phyloP scores from a whole-genome alignment of 2,113 vertebrate species.

The Empidonax traillii region DNA sequence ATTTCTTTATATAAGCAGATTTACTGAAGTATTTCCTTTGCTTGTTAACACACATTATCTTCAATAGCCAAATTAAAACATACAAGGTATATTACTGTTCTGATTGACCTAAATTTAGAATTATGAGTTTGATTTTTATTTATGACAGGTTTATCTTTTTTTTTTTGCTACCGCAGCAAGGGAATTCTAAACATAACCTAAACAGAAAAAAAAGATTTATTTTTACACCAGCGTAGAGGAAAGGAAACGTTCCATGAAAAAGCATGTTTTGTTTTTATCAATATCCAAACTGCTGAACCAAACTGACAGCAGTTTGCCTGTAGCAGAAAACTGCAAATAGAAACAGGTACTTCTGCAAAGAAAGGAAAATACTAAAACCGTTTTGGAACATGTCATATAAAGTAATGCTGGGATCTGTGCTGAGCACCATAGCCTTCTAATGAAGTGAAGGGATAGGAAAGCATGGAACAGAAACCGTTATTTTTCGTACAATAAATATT shows the following conservation, averaged over 20 bases:
- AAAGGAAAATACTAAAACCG: not conserved
- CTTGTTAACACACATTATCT: constrained; percentile 4
- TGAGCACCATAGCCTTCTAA: not conserved
- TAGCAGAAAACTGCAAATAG: not conserved
- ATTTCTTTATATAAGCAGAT: not conserved
- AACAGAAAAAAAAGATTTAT: not conserved
- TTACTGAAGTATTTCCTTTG: not conserved
- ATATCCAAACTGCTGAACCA: constrained; percentile 1
- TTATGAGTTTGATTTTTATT: constrained; percentile 18
- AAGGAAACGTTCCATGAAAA: not conserved
- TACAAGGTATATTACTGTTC: not conserved
- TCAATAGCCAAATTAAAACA: constrained; percentile 20
- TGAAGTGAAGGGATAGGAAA: not conserved
- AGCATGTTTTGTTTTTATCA: constrained; percentile 17
- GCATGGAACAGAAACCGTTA: not conserved
- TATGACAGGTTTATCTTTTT: constrained; percentile 27
- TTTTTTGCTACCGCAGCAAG: not conserved
- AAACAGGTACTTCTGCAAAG: not conserved
- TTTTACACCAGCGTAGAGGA: not conserved
- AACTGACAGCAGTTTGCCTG: constrained; percentile 6
- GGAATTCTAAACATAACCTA: constrained; percentile 5
- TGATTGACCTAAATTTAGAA: constrained; percentile 25
- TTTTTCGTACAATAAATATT: not conserved
- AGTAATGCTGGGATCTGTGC: not conserved
- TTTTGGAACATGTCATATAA: not conserved